Percentiles rank a stretch among this genome's conserved stretches.
These are phyloP conservation scores for Tachystola acroxantha DNA, from an alignment of 2,888 invertebrate genomes.

Conservation along the genomic window DNA sequence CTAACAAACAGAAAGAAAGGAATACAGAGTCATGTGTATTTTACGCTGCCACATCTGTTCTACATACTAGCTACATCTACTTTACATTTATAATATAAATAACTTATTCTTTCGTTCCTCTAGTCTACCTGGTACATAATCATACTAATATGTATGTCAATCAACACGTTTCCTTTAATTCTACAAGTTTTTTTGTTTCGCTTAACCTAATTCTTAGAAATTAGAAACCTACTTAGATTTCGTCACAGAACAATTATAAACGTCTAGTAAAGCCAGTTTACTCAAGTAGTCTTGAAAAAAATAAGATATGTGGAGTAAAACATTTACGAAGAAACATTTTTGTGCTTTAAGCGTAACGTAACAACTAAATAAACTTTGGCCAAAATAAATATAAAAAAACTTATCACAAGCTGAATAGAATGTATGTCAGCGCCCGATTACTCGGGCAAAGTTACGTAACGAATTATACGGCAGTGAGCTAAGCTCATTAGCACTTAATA, in stretches of 20 bases:
- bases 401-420: slow-evolving; percentile 49
- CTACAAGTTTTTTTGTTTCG: not conserved
- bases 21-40: slow-evolving; percentile 9
- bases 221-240: too few species aligned
- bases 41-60: not conserved
- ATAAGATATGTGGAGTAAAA: not conserved
- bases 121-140: too few species aligned
- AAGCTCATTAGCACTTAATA: not conserved
- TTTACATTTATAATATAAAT: slow-evolving; percentile 2
- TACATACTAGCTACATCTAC: slow-evolving; percentile 14
- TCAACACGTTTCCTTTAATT: not conserved
- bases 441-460: slow-evolving; percentile 6
- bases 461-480: not conserved
- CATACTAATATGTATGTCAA: too few species aligned
- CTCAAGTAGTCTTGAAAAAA: not conserved
- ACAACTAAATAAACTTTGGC: slow-evolving; percentile 66
- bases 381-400: slow-evolving; percentile 40
- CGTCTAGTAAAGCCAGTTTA: not conserved
- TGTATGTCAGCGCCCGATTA: slow-evolving; percentile 11
- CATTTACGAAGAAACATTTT: slow-evolving; percentile 1
- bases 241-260: not conserved
- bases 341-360: slow-evolving; percentile 43
- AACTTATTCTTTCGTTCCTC: too few species aligned
- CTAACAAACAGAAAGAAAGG: slow-evolving; percentile 25
- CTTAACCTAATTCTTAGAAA: not conserved